Base-by-base conservation (phyloP, 2,797 vertebrate species). In the Spinibarbus caldwelli region DNA sequence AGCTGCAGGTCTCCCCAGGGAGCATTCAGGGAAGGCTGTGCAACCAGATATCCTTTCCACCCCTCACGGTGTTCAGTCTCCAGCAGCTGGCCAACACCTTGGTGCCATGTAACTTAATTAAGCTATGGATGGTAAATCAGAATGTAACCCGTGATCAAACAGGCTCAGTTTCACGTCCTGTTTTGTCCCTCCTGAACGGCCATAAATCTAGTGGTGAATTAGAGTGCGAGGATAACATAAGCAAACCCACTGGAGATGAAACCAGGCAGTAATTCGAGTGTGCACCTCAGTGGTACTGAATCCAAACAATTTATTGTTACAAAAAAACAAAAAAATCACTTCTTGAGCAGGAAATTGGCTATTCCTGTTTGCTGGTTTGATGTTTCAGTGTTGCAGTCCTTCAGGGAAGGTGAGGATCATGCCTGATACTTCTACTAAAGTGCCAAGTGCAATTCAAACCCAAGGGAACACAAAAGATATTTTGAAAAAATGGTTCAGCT, bases 41-140 rank as follows among this genome's bases (percentile, higher is more conserved):
- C 78, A 82, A 86, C 78, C 89, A 86, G 78, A 86, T 85, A 88
- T 68, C 80, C 57, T 43, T 34, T 68, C 87, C 76, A 78, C 59
- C 68, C 82, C 79, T 78, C 47, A 49, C 59, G 66, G 17, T 11
- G 12, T 36, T 54, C 81, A 83, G 68, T 77, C 81, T 57, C 59
- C n/a, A 86, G 84, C 78, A 87, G 86, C 91, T 92, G 93, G 93
- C 91, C 91, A 88, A 86, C 83, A 91, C 92, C 92, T 90, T 87
- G 90, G 92, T 87, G 90, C 89, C 89, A 93, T 93, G 85, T 89
- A 90, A 93, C 92, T 95, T 95, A 95, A 96, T 96, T 95, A 96
- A 96, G 95, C 85, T 93, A 91, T 90, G 89, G 93, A 93, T 93
- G 93, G 93, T 95, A 95, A 96, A 95, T 96, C 94, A 95, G 91